Evolutionary conservation across 2,113 vertebrate genomes (phyloP), one percentile per base, ranked within the genome.

Genomic region (Thamnaconus septentrionalis): DNA sequence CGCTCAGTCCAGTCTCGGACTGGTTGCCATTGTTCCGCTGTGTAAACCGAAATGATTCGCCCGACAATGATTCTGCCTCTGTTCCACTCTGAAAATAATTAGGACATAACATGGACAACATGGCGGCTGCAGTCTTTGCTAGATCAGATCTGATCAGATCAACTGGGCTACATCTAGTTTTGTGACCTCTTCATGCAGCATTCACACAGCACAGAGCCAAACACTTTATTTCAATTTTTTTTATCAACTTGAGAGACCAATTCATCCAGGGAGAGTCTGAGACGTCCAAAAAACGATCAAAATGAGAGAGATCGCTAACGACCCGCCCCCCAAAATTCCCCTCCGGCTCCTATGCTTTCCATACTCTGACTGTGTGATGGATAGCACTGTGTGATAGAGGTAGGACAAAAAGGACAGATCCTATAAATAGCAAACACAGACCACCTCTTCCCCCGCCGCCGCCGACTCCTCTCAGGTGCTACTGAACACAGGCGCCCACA

Each of bases 311-410:
- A 79, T 75, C 69, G 59, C 74, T 71, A 56, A 48, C 63, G 64
- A 61, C 56, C 56, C 68, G 58, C 7, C 56, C 68, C 59, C 7
- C 43, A 83, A 61, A 57, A 70, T 63, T 67, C 49, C 66, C 83
- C 75, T 67, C 55, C 76, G 73, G 64, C 71, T 71, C 71, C 72
- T 69, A 71, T 53, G 63, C 59, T 66, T 71, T 64, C 78, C 59
- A 66, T 68, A 66, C 66, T 66, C 52, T 71, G 75, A 79, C 83
- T 80, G 85, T 71, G 80, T 85, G 82, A 82, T 80, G 81, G 83
- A 84, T 82, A 85, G 84, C 84, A 85, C 80, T 66, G 76, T 73
- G 81, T 85, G 81, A 82, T 75, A 76, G 86, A 88, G 87, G 85
- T 84, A 87, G 89, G 85, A 88, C 80, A 86, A 82, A 31, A 85